Evolutionary conservation across 1,140 invertebrate genomes (phyloP), one percentile per base, ranked within the genome.

Genomic region (Bombus haemorrhoidalis): DNA sequence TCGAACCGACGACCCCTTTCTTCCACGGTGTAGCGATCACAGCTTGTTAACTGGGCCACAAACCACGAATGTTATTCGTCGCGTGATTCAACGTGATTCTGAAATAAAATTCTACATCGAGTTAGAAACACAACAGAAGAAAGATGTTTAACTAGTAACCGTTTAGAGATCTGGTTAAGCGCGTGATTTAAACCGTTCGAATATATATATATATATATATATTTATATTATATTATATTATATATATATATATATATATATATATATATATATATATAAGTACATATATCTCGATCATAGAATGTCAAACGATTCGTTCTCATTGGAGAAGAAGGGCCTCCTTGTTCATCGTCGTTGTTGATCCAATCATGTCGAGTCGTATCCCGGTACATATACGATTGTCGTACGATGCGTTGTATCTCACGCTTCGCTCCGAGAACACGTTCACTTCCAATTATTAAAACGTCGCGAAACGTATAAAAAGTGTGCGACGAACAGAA

Each of bases 21-120:
- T 74, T 73, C 62, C 57, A 57, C 39, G 72, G 47, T 43, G 74
- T 84, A 73, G 83, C 72, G 81, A 76, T 88, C 74, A 62, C 68
- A 78, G 73, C 81, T 87, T 88, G 84, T 91, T 91, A 92, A 92
- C 91, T 92, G 90, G 90, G 89, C 83, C 91, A 92, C 90, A 86
- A 91, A 87, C 89, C 85, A 80, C 82, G 77, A 77, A 81, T 76
- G 86, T 88, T 92, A 92, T 92, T 90, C 88, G 90, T 90, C 88
- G 90, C 86, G 86, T 81, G 81, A 91, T 84, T 68, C 71, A 37
- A 84, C 89, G 73, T 90, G 91, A 87, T 92, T 91, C 86, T 80
- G 84, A 88, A 91, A 86, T 85, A 91, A 86, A 87, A 75, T 87
- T 25, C 41, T 83, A 85, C 85, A 39, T 73, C 62, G 71, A 81